A percentile compares a stretch with the other conserved stretches of the same genome.
phyloP scores from a whole-genome alignment of 2,888 invertebrate species.

The Dione vanillae region DNA sequence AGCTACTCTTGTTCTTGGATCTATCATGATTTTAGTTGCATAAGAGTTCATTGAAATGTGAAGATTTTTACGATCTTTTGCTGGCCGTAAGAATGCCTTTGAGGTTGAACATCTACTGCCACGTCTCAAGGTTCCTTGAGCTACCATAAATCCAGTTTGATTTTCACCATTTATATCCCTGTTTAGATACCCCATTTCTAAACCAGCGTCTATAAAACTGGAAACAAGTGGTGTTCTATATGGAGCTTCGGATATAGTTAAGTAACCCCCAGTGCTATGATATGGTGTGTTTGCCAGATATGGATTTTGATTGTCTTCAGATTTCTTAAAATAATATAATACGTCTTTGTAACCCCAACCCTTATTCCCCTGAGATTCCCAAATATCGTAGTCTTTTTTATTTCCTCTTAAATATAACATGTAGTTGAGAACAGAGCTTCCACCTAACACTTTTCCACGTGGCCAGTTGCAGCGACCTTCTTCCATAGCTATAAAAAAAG shows the following conservation, averaged over 20 bases:
- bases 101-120: slow-evolving; percentile 95
- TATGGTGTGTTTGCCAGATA: slow-evolving; percentile 91
- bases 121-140: slow-evolving; percentile 90
- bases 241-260: slow-evolving; percentile 94
- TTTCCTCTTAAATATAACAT: slow-evolving; percentile 97
- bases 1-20: slow-evolving; percentile 89
- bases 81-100: slow-evolving; percentile 93
- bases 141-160: slow-evolving; percentile 95
- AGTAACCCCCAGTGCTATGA: slow-evolving; percentile 91
- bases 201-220: slow-evolving; percentile 92
- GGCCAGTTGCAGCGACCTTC: slow-evolving; percentile 95
- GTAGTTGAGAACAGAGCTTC: slow-evolving; percentile 94
- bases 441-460: slow-evolving; percentile 95
- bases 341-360: slow-evolving; percentile 94
- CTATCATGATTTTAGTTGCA: slow-evolving; percentile 89
- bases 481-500: slow-evolving; percentile 88
- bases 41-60: slow-evolving; percentile 93
- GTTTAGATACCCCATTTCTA: slow-evolving; percentile 93
- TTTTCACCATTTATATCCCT: slow-evolving; percentile 94
- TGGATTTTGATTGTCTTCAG: slow-evolving; percentile 95
- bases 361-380: slow-evolving; percentile 93
- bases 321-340: slow-evolving; percentile 94
- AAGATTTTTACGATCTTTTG: slow-evolving; percentile 90
- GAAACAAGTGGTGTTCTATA: slow-evolving; percentile 93
- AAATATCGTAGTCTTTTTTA: slow-evolving; percentile 93